These are phyloP conservation scores for Antennarius striatus DNA, from an alignment of 2,113 vertebrate species.

Conservation along the genomic window DNA sequence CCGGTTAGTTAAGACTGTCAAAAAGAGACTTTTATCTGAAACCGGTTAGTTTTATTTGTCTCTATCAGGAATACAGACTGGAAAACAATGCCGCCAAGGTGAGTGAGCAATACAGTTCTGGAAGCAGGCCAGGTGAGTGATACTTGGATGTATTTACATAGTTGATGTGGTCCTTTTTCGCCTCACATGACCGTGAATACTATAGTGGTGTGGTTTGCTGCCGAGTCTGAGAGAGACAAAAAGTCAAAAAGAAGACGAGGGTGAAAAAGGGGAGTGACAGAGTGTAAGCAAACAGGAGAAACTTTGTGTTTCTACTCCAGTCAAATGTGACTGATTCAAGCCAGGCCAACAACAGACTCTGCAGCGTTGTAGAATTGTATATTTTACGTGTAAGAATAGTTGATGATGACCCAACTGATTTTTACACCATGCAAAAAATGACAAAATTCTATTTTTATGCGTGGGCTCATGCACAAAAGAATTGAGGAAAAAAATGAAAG, in stretches of 20 bases:
- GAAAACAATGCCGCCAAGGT: neutral
- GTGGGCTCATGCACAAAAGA: constrained; percentile 16
- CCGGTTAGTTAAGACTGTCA: neutral
- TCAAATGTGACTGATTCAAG: constrained; percentile 20
- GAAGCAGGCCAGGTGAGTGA: constrained; percentile 11
- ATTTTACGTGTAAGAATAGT: neutral
- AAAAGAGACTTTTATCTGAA: neutral
- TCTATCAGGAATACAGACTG: neutral
- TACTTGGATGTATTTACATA: constrained; percentile 19
- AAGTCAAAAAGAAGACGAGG: constrained; percentile 1
- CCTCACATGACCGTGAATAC: constrained; percentile 22
- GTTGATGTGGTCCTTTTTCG: constrained; percentile 31
- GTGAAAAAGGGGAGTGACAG: neutral
- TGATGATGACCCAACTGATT: neutral
- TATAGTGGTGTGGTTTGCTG: constrained; percentile 16
- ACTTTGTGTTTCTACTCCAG: constrained; percentile 28
- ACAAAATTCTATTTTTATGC: neutral
- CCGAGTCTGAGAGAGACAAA: constrained; percentile 16
- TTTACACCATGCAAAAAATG: neutral
- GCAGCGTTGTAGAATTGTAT: neutral
- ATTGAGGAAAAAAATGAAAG: constrained; percentile 48
- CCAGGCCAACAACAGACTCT: constrained; percentile 8
- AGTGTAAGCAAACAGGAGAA: neutral
- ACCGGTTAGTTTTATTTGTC: constrained; percentile 1
- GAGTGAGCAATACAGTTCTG: constrained; percentile 15